Base-by-base conservation (phyloP, 2,797 vertebrate species). In the Brachymystax lenok region DNA sequence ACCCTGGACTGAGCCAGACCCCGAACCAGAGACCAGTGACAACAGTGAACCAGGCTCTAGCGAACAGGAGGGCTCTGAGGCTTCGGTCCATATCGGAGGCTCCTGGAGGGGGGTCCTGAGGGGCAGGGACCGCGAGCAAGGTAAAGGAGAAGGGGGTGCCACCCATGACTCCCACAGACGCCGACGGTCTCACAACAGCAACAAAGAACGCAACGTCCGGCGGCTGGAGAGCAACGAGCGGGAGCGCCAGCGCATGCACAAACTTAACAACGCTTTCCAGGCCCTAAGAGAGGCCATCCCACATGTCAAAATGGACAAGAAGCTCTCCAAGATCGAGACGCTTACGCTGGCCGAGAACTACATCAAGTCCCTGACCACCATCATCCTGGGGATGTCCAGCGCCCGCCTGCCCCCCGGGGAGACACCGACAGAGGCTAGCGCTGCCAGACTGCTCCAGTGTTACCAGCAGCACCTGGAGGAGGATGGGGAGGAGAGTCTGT, bases 241-340 rank as follows among this genome's bases (percentile, higher is more conserved):
- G 0, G 98, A 99, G 85, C 93, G 98, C 24, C 97, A 99, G 89
- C 94, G 98, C 50, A 99, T 99, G 98, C 98, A 99, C 94, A 99
- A 98, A 82, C 97, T 99, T 78, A 99, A 99, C 94, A 98, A 98
- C 0, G 98, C 98, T 0, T 99, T 99, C 91, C 98, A 99, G 87
- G 98, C 97, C 0, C 77, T 99, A 80, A 92, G 96, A 0, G 98
- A 99, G 90, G 95, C 96, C 88, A 99, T 99, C 86, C 98, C 98
- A 0, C 98, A 99, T 0, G 96, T 99, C 73, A 94, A 96, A 40
- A 97, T 94, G 0, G 98, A 98, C 88, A 98, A 97, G 92, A 99
- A 99, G 85, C 95, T 99, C 7, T 99, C 98, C 90, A 99, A 99
- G 94, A 98, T 99, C 1, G 98, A 99, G 93, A 99, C 98, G 0